Evolutionary conservation across 2,888 invertebrate species (phyloP).

Genomic region (Eupithecia centaureata): DNA sequence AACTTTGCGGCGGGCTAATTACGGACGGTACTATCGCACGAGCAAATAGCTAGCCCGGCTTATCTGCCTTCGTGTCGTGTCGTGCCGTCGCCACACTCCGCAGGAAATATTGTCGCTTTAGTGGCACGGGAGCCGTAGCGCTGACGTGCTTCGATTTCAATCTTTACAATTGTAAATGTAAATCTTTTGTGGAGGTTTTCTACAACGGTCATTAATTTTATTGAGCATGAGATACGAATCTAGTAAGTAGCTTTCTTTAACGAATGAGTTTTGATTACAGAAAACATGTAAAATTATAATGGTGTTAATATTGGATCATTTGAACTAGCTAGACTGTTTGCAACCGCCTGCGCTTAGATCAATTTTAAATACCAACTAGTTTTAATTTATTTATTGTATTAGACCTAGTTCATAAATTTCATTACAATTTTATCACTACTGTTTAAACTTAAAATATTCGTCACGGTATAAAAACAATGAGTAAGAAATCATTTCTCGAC

Average conservation of each 20-base stretch:
- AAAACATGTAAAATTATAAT: no score
- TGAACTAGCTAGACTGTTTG: no score
- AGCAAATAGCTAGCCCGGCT: conserved; percentile 67
- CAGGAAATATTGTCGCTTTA: conserved; percentile 42
- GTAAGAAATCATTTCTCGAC: no score
- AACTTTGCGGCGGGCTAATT: conserved; percentile 76
- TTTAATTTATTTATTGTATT: no score
- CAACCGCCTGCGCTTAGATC: no score
- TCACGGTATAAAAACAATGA: no score
- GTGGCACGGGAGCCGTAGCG: conserved; percentile 19
- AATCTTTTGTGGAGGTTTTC: conserved; percentile 5
- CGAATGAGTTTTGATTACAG: background rate
- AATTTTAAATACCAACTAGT: no score
- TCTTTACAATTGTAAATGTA: conserved; percentile 14
- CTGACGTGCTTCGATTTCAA: conserved; percentile 20
- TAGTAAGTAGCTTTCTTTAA: background rate
- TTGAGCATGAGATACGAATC: background rate
- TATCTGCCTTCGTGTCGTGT: conserved; percentile 59
- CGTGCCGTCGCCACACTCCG: conserved; percentile 41
- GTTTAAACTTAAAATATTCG: no score
- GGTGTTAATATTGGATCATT: no score
- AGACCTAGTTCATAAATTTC: no score
- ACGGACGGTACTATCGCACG: conserved; percentile 60
- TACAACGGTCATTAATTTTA: background rate
- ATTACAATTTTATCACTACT: no score